A percentile compares a stretch with the other conserved stretches of the same genome.
Conservation (phyloP, 2,888 invertebrate species). For the Athripsodes cinereus region DNA sequence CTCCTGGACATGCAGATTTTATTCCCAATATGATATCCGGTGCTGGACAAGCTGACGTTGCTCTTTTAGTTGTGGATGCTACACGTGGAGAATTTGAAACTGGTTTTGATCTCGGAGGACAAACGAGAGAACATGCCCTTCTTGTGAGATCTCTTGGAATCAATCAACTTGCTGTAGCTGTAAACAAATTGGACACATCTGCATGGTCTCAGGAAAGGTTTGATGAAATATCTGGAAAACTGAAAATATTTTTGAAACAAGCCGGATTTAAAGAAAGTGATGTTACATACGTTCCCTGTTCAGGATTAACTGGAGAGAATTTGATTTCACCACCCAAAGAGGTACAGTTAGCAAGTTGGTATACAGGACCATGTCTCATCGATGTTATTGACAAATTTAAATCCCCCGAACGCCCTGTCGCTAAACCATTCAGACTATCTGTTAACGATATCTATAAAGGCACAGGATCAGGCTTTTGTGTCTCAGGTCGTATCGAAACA, state of each 20-base stretch:
- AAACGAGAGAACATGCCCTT: slow-evolving; percentile 95
- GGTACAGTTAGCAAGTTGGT: slow-evolving; percentile 63
- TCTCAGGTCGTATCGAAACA: slow-evolving; percentile 87
- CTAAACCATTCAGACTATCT: slow-evolving; percentile 86
- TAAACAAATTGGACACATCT: slow-evolving; percentile 96
- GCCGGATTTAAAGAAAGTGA: slow-evolving; percentile 86
- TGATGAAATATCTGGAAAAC: slow-evolving; percentile 77
- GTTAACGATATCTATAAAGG: slow-evolving; percentile 94
- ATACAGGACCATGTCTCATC: slow-evolving; percentile 76
- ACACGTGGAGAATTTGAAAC: slow-evolving; percentile 97
- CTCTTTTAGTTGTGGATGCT: slow-evolving; percentile 92
- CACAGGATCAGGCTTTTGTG: slow-evolving; percentile 75
- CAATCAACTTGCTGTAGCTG: slow-evolving; percentile 86
- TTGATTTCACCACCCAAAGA: slow-evolving; percentile 63
- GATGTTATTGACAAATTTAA: slow-evolving; percentile 84
- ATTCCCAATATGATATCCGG: slow-evolving; percentile 99
- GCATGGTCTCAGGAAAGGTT: slow-evolving; percentile 90
- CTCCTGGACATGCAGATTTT: slow-evolving; percentile 98
- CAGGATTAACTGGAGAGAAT: slow-evolving; percentile 95
- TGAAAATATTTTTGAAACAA: slow-evolving; percentile 79
- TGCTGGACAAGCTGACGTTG: slow-evolving; percentile 97
- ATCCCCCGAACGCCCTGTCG: slow-evolving; percentile 78
- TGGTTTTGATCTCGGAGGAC: slow-evolving; percentile 96
- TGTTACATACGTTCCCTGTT: slow-evolving; percentile 88
- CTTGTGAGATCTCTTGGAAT: slow-evolving; percentile 87